Base-by-base conservation (phyloP, 2,888 invertebrate species). In the Andrena flavipes region DNA sequence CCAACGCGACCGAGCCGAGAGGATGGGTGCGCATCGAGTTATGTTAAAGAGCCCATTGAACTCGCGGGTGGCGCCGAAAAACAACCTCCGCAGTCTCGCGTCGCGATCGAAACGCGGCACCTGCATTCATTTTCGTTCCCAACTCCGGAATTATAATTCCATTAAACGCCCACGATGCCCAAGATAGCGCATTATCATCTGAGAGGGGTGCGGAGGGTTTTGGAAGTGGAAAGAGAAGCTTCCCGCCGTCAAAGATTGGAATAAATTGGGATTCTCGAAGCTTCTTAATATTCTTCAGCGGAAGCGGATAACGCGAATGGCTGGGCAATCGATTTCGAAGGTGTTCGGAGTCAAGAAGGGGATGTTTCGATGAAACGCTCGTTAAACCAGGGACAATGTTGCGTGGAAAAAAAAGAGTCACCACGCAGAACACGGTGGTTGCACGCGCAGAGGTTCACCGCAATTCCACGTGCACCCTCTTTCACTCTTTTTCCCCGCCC, bases 1-100 rank as follows among this genome's bases (percentile, higher is more conserved):
- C 78, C 87, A 71, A 67, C 70, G 84, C 84, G 82, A 82, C 80
- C 80, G 79, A 82, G 75, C 49, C n/a, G 35, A 26, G 54, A 60
- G 69, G 49, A 10, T 29, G 62, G 56, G 16, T 62, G 62, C 54
- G 65, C 65, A 81, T 82, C 60, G 64, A 76, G 77, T 80, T 83
- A 85, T 86, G 86, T 82, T 84, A 89, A 88, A 89, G 84, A 85
- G 85, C 84, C 84, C 83, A 80, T 88, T 78, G 87, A 85, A 80
- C 82, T 56, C 56, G 82, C 70, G 81, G 82, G 86, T 88, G 83
- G 88, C 84, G 87, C 82, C 84, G 87, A 89, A 90, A 90, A 90
- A 90, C 84, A 64, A 54, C 60, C 29, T 7, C 48, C 33, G 51
- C 60, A 42, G 42, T 69, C 51, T 20, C 29, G 23, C 42, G 54